Conservation (phyloP, 2,888 invertebrate genomes). For the Malachius bipustulatus region DNA sequence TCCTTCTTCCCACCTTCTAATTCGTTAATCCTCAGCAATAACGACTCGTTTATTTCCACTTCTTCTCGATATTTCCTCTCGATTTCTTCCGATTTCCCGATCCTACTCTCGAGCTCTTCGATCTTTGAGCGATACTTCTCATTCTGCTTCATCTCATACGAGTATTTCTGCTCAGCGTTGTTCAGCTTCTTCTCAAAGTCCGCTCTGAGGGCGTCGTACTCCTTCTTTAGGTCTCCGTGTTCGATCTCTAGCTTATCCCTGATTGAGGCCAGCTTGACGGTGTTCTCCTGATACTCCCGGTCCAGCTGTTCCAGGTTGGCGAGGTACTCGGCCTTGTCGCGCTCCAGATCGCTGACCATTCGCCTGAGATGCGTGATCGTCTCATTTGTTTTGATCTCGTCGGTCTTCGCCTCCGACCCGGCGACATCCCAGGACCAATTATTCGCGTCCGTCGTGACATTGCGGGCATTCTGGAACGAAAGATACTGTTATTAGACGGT, state of each 20-base stretch:
- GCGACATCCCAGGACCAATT: slow-evolving; percentile 16
- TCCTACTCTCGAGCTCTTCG: slow-evolving; percentile 16
- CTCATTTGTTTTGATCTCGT: slow-evolving; percentile 15
- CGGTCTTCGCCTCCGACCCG: slow-evolving; percentile 10
- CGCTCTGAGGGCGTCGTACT: slow-evolving; percentile 41
- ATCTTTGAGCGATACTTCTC: slow-evolving; percentile 2
- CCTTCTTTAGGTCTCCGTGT: slow-evolving; percentile 33
- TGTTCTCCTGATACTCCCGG: slow-evolving; percentile 33
- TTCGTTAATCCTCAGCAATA: no score
- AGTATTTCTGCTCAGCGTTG: no score
- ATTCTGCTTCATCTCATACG: no score
- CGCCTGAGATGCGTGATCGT: slow-evolving; percentile 26
- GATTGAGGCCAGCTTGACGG: slow-evolving; percentile 30
- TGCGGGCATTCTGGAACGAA: no score
- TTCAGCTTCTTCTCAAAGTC: slow-evolving; percentile 43
- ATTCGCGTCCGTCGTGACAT: no score
- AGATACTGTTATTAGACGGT: no score
- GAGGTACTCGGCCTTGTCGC: slow-evolving; percentile 29
- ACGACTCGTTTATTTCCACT: no score
- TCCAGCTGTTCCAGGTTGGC: slow-evolving; percentile 33
- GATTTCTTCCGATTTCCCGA: slow-evolving; percentile 2
- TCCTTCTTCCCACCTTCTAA: no score
- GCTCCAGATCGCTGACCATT: slow-evolving; percentile 26
- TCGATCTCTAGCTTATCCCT: slow-evolving; percentile 31
- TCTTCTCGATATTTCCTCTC: no score